Conservation (phyloP, 2,797 vertebrate genomes). For the Dendrocincla fuliginosa region DNA sequence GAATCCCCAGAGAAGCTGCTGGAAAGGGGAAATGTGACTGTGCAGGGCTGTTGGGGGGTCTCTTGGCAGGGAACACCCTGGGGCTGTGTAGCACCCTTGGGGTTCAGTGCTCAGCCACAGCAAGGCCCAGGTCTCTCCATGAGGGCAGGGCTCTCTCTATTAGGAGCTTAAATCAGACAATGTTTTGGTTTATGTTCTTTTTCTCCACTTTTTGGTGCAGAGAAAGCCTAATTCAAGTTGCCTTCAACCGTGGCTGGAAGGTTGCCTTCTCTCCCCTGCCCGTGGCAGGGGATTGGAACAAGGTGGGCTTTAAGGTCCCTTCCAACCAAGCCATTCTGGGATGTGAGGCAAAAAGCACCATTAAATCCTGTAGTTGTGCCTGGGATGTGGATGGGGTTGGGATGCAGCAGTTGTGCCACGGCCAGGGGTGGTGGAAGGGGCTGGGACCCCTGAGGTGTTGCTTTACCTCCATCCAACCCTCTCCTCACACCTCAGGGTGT, state of each 20-base stretch:
- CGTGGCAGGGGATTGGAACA: fast-evolving
- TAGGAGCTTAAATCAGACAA: fast-evolving
- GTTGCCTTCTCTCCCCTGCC: not conserved
- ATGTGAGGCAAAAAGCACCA: fast-evolving
- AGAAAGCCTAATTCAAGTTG: not conserved
- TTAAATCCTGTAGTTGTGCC: fast-evolving
- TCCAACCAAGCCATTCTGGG: not conserved
- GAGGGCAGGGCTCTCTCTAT: fast-evolving
- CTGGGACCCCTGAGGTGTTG: not conserved
- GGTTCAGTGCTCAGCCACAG: not conserved
- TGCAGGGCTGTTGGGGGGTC: fast-evolving
- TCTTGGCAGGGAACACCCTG: not conserved
- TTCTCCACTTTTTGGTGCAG: fast-evolving
- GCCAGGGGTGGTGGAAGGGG: not conserved
- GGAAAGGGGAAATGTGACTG: not conserved
- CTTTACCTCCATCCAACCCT: not conserved
- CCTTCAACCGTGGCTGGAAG: fast-evolving
- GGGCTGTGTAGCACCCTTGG: not conserved
- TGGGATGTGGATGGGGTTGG: not conserved
- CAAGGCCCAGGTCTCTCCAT: fast-evolving
- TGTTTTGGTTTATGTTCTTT: not conserved
- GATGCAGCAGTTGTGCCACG: fast-evolving
- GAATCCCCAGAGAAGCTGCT: not conserved
- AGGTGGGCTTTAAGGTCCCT: not conserved
- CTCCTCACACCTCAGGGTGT: not conserved